Conservation (phyloP, 2,113 vertebrate genomes). For the Protobothrops flavoviridis region DNA sequence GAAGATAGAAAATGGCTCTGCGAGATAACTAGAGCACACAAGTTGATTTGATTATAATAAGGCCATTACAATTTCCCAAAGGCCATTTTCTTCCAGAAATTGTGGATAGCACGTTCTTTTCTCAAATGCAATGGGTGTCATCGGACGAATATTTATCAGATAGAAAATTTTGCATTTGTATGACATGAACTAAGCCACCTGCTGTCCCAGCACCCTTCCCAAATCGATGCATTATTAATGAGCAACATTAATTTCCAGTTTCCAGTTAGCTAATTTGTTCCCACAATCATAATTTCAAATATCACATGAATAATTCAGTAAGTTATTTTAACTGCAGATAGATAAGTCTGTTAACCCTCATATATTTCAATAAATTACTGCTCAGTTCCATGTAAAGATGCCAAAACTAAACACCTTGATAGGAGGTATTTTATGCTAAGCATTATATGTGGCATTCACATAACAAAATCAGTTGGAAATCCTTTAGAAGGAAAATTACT, state of each 20-base stretch:
- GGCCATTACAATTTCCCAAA: background rate
- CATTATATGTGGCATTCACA: accelerated
- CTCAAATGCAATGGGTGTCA: background rate
- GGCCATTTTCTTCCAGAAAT: background rate
- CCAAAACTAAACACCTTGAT: slow-evolving; percentile 35
- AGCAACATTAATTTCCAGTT: slow-evolving; percentile 59
- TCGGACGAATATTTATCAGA: background rate
- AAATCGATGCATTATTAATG: slow-evolving; percentile 60
- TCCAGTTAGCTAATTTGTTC: slow-evolving; percentile 71
- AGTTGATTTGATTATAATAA: background rate
- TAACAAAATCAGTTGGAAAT: background rate
- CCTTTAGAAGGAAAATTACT: background rate
- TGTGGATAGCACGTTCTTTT: background rate
- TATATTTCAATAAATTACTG: slow-evolving; percentile 68
- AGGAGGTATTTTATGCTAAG: background rate
- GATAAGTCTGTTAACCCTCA: slow-evolving; percentile 68
- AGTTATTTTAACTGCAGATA: slow-evolving; percentile 71
- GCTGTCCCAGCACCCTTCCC: slow-evolving; percentile 16
- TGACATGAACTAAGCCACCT: background rate
- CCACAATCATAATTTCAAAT: slow-evolving; percentile 72
- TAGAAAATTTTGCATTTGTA: background rate
- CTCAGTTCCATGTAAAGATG: slow-evolving; percentile 25
- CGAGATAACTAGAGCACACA: background rate
- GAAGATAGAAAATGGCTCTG: background rate
- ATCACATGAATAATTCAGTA: slow-evolving; percentile 75